A percentile compares a stretch with the other conserved stretches of the same genome.
Evolutionary conservation across 2,797 vertebrate genomes (phyloP).

Genomic region (Emys orbicularis): DNA sequence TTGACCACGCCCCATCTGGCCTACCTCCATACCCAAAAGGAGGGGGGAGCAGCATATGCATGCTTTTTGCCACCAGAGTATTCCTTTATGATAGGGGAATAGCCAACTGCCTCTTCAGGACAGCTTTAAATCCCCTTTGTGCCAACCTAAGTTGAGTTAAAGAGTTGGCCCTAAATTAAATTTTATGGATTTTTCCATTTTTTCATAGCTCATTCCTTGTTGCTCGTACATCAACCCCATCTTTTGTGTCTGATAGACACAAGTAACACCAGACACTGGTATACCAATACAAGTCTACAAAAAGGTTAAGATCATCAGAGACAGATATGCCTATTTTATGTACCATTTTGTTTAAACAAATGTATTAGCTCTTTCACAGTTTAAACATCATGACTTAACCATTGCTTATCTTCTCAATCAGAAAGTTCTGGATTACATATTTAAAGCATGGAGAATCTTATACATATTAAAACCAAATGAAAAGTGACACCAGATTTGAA

Average conservation of each 20-base stretch:
- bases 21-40: not conserved
- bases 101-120: accelerated
- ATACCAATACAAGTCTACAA: not conserved
- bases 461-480: not conserved
- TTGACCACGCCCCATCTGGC: not conserved
- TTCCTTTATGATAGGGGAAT: accelerated
- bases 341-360: not conserved
- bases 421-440: not conserved
- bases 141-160: not conserved
- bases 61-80: not conserved
- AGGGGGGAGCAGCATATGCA: not conserved
- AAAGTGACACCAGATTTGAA: not conserved
- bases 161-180: accelerated
- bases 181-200: not conserved
- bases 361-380: not conserved
- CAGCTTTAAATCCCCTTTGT: not conserved
- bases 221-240: not conserved
- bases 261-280: not conserved
- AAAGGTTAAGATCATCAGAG: not conserved
- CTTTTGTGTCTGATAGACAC: not conserved
- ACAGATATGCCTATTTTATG: not conserved
- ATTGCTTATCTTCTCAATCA: not conserved
- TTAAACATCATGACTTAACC: not conserved
- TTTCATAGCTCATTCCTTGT: not conserved
- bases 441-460: not conserved